These are phyloP conservation scores for Sthenelais limicola DNA, from an alignment of 2,888 invertebrate species.

Conservation along the genomic window DNA sequence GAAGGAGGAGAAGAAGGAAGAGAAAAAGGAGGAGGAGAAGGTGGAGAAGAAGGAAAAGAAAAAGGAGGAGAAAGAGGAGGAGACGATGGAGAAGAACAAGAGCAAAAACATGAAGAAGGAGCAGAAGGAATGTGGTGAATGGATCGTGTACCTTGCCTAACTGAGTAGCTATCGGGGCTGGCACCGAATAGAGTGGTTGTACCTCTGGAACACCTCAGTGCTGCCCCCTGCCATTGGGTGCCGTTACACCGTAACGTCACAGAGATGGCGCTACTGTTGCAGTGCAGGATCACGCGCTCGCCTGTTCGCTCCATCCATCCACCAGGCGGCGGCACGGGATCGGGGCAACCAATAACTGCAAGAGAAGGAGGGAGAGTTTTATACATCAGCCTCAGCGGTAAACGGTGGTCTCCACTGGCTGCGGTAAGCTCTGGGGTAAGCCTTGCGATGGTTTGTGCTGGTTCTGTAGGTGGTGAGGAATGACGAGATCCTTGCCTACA, in stretches of 20 bases:
- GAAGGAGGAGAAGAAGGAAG: too few species aligned
- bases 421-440: too few species aligned
- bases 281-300: constrained; percentile 40
- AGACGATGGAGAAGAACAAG: too few species aligned
- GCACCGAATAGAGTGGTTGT: constrained; percentile 2
- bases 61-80: too few species aligned
- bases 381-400: neutral
- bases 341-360: constrained; percentile 50
- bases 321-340: constrained; percentile 34
- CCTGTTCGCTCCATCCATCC: constrained; percentile 48
- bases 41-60: too few species aligned
- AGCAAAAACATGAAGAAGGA: too few species aligned
- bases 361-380: neutral
- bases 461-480: too few species aligned
- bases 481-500: too few species aligned
- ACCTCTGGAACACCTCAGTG: neutral
- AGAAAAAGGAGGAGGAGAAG: too few species aligned
- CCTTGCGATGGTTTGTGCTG: too few species aligned
- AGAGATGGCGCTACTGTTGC: constrained; percentile 40
- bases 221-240: constrained; percentile 8
- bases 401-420: too few species aligned
- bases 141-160: constrained; percentile 8
- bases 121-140: too few species aligned
- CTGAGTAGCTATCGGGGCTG: constrained; percentile 20
- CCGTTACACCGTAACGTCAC: constrained; percentile 15